phyloP scores from a whole-genome alignment of 1,140 invertebrate species.

The Leptopilina boulardi region DNA sequence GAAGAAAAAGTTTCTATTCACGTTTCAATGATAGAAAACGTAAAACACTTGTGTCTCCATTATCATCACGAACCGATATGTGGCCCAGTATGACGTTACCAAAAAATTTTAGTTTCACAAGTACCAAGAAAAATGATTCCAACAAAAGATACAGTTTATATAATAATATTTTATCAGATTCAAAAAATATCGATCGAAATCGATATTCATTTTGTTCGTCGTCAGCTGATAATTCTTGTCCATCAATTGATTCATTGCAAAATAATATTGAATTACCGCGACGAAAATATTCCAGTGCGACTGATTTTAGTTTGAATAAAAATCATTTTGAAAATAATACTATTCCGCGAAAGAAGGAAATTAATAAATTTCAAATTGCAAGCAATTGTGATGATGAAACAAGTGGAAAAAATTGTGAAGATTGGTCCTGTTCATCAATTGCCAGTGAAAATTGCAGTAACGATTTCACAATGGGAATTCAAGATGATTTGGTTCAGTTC shows the following conservation, averaged over 20 bases:
- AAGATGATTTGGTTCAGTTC: background rate
- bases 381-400: background rate
- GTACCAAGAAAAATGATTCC: constrained; percentile 52
- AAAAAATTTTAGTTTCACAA: constrained; percentile 68
- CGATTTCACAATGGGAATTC: background rate
- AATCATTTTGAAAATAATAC: background rate
- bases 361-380: background rate
- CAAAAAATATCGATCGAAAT: background rate
- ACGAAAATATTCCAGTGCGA: background rate
- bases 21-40: constrained; percentile 89
- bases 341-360: background rate
- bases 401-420: background rate
- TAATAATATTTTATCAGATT: background rate
- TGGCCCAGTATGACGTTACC: constrained; percentile 64
- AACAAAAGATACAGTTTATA: constrained; percentile 65
- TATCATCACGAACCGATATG: constrained; percentile 58
- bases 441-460: background rate
- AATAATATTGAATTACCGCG: background rate
- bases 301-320: background rate
- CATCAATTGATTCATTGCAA: background rate
- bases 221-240: background rate
- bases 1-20: constrained; percentile 91
- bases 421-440: background rate
- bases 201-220: background rate
- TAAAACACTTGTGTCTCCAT: constrained; percentile 69